phyloP scores from a whole-genome alignment of 2,797 vertebrate species.

The Distichodus sexfasciatus region DNA sequence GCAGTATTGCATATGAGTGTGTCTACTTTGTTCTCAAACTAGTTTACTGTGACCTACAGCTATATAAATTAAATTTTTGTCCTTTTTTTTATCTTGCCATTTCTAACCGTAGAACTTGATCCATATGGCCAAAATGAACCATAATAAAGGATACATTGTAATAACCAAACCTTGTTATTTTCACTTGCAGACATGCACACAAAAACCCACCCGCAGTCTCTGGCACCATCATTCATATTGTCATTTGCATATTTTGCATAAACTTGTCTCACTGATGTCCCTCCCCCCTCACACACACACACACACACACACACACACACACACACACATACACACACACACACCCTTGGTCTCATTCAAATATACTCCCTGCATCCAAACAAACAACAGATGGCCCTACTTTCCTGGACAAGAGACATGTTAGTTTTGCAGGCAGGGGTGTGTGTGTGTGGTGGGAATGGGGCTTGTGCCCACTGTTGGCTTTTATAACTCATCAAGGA shows the following conservation, averaged over 20 bases:
- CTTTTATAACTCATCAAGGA: constrained; percentile 62
- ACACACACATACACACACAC: constrained; percentile 32
- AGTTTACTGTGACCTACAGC: constrained; percentile 71
- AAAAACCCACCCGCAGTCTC: constrained; percentile 9
- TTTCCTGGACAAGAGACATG: constrained; percentile 70
- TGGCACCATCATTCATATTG: constrained; percentile 12
- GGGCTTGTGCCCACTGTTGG: constrained; percentile 54
- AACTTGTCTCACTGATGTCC: background rate
- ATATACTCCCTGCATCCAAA: constrained; percentile 65
- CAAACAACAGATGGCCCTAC: constrained; percentile 82
- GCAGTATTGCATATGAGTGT: too few relatives aligned
- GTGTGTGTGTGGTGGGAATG: constrained; percentile 47
- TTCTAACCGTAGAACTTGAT: background rate
- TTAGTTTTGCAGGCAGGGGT: constrained; percentile 56
- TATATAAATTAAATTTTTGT: too few relatives aligned
- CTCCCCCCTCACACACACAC: background rate
- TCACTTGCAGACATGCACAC: background rate
- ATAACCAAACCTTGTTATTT: too few relatives aligned
- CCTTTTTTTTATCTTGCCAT: constrained; percentile 27
- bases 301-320: constrained; percentile 37
- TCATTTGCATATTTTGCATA: constrained; percentile 39
- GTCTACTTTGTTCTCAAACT: constrained; percentile 58
- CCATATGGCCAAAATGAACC: constrained; percentile 21
- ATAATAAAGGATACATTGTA: constrained; percentile 8
- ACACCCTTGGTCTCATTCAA: constrained; percentile 35